These are phyloP conservation scores for Petrolisthes cinctipes DNA, from an alignment of 2,888 invertebrate species.

Conservation along the genomic window DNA sequence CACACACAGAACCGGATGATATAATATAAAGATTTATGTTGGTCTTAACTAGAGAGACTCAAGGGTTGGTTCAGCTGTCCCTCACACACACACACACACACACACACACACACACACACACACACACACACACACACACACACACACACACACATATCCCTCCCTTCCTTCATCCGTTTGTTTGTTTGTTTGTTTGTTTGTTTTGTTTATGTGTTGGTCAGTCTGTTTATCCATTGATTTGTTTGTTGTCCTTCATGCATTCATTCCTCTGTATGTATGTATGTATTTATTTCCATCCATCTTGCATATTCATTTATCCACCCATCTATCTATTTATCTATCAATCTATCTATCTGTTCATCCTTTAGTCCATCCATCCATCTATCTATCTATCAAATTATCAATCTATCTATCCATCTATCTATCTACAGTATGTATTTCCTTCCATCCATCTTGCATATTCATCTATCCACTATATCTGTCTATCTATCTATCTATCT, in stretches of 20 bases:
- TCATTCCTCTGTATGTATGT: too few species aligned
- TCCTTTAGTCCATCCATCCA: not conserved
- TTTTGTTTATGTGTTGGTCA: too few species aligned
- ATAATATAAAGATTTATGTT: too few species aligned
- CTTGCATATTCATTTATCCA: not conserved
- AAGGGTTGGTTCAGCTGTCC: too few species aligned
- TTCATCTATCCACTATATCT: not conserved
- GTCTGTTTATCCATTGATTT: too few species aligned
- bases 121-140: not conserved
- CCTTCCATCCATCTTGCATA: not conserved
- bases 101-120: not conserved
- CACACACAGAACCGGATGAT: too few species aligned
- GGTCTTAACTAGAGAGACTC: too few species aligned
- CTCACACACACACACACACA: not conserved
- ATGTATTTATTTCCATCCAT: not conserved
- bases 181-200: too few species aligned
- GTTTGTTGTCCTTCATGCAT: too few species aligned
- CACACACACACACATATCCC: not conserved
- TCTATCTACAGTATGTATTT: not conserved
- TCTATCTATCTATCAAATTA: not conserved
- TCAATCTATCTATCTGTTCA: not conserved
- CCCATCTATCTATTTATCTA: not conserved
- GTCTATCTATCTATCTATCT: not conserved
- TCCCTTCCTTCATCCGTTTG: not conserved
- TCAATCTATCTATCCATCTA: not conserved